A percentile compares a stretch with the other conserved stretches of the same genome.
Evolutionary conservation across 2,888 invertebrate species (phyloP).

Genomic region (Amiota minor): DNA sequence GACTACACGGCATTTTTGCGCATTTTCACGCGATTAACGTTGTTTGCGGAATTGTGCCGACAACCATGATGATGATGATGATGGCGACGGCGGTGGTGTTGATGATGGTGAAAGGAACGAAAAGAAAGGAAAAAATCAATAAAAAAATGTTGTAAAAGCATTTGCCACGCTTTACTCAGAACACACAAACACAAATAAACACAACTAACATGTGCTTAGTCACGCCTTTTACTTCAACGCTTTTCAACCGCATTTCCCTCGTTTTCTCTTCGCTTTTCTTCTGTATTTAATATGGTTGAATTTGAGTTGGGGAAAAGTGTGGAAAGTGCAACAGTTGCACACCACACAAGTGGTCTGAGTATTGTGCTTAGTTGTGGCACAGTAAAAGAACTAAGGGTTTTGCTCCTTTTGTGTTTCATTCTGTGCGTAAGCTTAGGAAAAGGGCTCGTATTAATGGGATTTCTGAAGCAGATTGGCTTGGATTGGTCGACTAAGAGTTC

Average conservation of each 20-base stretch:
- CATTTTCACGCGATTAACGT: conserved; percentile 47
- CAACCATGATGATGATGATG: no score
- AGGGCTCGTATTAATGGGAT: no score
- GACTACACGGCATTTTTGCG: conserved; percentile 32
- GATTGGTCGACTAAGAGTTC: no score
- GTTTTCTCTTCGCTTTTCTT: conserved; percentile 28
- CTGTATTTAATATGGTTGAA: conserved; percentile 15
- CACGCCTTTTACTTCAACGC: conserved; percentile 13
- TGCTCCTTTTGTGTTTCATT: not conserved
- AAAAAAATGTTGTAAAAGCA: conserved; percentile 11
- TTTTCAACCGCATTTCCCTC: conserved; percentile 19
- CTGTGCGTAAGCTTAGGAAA: no score
- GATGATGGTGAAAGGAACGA: not conserved
- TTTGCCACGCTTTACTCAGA: conserved; percentile 25
- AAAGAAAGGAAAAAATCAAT: conserved; percentile 26
- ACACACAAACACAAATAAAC: not conserved
- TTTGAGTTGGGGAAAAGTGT: conserved; percentile 34
- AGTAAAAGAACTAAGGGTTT: not conserved
- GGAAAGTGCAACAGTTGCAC: conserved; percentile 32
- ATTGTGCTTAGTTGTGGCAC: not conserved
- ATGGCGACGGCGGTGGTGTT: no score
- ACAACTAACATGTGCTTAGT: not conserved
- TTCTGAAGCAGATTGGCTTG: no score
- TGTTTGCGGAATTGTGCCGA: not conserved
- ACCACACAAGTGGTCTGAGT: not conserved